Percentiles rank a stretch among this genome's conserved stretches.
phyloP scores from a whole-genome alignment of 2,113 vertebrate species.

The Salvator merianae region DNA sequence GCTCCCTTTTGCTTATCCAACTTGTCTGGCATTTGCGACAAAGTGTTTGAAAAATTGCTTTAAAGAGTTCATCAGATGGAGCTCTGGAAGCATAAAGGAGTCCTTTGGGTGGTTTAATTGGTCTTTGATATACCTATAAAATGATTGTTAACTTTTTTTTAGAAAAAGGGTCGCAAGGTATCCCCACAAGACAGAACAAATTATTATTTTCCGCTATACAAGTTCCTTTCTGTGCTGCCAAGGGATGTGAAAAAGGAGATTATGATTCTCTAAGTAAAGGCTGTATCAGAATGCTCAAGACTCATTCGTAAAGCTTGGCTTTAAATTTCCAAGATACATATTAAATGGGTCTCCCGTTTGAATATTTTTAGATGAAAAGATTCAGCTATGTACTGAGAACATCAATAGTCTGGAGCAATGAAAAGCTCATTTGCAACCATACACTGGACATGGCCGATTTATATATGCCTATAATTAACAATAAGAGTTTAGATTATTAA shows the following conservation, averaged over 20 bases:
- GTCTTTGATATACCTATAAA: neutral
- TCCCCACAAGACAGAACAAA: neutral
- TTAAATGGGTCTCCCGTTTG: neutral
- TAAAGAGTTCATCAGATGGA: neutral
- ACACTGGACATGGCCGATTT: neutral
- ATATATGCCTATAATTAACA: neutral
- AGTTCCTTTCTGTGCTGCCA: neutral
- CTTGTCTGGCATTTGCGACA: neutral
- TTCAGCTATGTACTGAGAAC: neutral
- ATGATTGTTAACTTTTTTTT: no score
- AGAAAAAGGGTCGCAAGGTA: neutral
- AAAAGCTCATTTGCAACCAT: neutral
- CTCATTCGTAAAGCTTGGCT: neutral
- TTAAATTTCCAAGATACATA: conserved; percentile 6
- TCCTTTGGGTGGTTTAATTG: neutral
- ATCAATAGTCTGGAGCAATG: neutral
- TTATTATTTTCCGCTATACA: neutral
- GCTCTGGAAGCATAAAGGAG: neutral
- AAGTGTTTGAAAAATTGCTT: neutral
- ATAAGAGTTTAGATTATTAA: neutral
- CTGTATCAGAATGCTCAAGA: neutral
- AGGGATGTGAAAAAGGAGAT: neutral
- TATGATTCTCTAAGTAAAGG: neutral
- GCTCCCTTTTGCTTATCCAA: neutral
- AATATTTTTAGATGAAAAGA: neutral